Evolutionary conservation across 1,140 invertebrate species (phyloP).

Genomic region (Trachymyrmex cornetzi): DNA sequence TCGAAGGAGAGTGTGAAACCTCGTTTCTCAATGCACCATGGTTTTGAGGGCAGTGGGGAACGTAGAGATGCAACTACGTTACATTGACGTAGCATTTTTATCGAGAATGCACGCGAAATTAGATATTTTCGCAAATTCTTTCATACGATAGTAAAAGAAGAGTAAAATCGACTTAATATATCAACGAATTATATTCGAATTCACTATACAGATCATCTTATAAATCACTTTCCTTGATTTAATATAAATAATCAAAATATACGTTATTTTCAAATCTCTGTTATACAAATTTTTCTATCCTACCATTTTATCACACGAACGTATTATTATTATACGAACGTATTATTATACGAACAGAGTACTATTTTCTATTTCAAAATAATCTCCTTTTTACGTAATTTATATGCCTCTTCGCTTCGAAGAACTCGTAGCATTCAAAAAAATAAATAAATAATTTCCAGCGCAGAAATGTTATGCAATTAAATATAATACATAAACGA

Average conservation of each 20-base stretch:
- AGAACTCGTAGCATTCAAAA: slow-evolving; percentile 3
- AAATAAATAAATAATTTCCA: background rate
- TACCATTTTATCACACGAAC: background rate
- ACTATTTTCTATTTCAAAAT: slow-evolving; percentile 4
- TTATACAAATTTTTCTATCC: background rate
- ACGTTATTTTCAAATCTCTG: background rate
- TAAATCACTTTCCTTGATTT: background rate
- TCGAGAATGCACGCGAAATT: background rate
- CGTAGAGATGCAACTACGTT: background rate
- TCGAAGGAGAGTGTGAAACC: slow-evolving; percentile 66
- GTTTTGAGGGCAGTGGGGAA: slow-evolving; percentile 55
- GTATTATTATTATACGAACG: background rate
- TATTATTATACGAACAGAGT: background rate
- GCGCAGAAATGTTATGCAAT: background rate
- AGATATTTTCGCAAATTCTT: background rate
- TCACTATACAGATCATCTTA: too few species aligned
- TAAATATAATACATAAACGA: background rate
- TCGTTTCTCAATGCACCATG: slow-evolving; percentile 49
- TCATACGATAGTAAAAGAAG: background rate
- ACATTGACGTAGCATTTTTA: background rate
- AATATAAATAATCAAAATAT: background rate
- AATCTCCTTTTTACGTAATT: slow-evolving; percentile 17
- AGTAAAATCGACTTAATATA: background rate
- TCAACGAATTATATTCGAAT: background rate
- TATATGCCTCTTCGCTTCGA: slow-evolving; percentile 2